phyloP scores from a whole-genome alignment of 1,140 invertebrate species.

The Drosophila virilis region DNA sequence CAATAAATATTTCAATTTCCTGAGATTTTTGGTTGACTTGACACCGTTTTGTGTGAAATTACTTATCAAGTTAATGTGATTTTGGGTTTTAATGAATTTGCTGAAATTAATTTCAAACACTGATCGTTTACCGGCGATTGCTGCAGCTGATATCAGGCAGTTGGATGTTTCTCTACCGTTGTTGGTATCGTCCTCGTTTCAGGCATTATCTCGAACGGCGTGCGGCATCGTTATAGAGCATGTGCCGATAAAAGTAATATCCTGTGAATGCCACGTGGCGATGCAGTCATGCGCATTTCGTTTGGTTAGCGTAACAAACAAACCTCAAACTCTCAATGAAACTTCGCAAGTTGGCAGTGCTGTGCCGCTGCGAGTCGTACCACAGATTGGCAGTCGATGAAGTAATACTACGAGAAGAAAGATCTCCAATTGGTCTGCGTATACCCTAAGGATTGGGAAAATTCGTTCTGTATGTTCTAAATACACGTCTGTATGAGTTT shows the following conservation, averaged over 20 bases:
- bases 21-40: conserved; percentile 73
- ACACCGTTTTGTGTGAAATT: conserved; percentile 69
- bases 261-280: conserved; percentile 72
- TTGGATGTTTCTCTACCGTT: conserved; percentile 25
- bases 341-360: conserved; percentile 22
- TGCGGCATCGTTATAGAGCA: conserved; percentile 49
- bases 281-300: conserved; percentile 42
- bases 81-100: conserved; percentile 75
- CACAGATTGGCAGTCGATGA: conserved; percentile 11
- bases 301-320: not conserved
- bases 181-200: conserved; percentile 23
- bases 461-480: too few relatives aligned
- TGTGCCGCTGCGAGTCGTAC: not conserved
- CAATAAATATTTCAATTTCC: conserved; percentile 76
- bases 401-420: not conserved
- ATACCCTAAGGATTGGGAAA: too few relatives aligned
- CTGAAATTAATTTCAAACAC: conserved; percentile 67
- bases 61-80: conserved; percentile 75
- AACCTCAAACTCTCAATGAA: conserved; percentile 14
- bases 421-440: too few relatives aligned
- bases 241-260: conserved; percentile 79
- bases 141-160: conserved; percentile 9
- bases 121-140: conserved; percentile 56
- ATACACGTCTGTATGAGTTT: too few relatives aligned
- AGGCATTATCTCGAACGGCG: conserved; percentile 50